These are phyloP conservation scores for Synergus gifuensis DNA, from an alignment of 2,888 invertebrate species.

Conservation along the genomic window DNA sequence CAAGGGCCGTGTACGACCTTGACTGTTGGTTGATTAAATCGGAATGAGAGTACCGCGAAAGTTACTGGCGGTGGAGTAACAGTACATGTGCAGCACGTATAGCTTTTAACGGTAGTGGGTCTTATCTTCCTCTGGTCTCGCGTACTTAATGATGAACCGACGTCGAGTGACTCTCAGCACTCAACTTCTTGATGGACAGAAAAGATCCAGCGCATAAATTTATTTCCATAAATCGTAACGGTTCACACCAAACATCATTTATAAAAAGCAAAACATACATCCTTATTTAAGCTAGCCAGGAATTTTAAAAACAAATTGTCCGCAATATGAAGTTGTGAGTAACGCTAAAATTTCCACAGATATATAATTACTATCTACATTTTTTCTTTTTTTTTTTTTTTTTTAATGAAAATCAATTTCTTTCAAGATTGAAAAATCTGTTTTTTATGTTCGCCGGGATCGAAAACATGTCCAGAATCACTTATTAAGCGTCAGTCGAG, in stretches of 20 bases:
- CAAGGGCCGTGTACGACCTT: conserved; percentile 40
- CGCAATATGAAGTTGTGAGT: too few species aligned
- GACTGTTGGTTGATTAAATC: conserved; percentile 38
- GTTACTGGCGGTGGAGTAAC: conserved; percentile 46
- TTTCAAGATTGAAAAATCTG: neutral
- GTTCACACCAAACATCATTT: conserved; percentile 39
- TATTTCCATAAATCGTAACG: conserved; percentile 47
- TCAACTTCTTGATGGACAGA: conserved; percentile 48
- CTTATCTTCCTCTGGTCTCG: conserved; percentile 50
- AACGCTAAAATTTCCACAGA: too few species aligned
- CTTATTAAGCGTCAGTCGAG: neutral
- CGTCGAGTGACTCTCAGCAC: conserved; percentile 35
- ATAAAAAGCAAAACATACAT: neutral
- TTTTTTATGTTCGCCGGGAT: conserved; percentile 2
- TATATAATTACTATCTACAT: too few species aligned
- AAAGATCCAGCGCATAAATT: conserved; percentile 43
- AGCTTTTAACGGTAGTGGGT: conserved; percentile 58
- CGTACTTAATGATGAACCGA: conserved; percentile 51
- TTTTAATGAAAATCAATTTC: neutral
- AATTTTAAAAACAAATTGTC: neutral
- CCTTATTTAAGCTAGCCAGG: neutral
- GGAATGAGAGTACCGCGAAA: conserved; percentile 39
- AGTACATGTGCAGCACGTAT: conserved; percentile 47
- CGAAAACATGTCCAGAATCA: neutral
- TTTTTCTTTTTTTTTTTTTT: too few species aligned